Conservation (phyloP, 2,113 vertebrate genomes). For the Bombycilla garrulus region DNA sequence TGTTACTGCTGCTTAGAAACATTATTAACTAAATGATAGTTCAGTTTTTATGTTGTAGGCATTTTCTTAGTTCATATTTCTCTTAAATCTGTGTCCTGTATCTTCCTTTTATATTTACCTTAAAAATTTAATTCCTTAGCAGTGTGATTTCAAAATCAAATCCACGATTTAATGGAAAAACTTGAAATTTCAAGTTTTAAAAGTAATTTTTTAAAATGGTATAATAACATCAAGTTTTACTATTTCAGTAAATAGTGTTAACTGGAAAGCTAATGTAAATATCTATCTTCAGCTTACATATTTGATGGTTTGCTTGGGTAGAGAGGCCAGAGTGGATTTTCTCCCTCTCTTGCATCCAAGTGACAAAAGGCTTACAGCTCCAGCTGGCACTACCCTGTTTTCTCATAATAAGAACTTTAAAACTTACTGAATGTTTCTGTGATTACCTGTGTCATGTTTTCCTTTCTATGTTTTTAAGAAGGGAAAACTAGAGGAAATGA, state of each 20-base stretch:
- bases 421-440: background rate
- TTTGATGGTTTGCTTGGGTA: background rate
- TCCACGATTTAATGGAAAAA: background rate
- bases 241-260: background rate
- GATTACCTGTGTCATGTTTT: background rate
- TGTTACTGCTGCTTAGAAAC: background rate
- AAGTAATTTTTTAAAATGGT: background rate
- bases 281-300: background rate
- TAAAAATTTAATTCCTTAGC: background rate
- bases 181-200: background rate
- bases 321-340: background rate
- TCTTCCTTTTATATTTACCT: background rate
- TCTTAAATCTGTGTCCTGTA: background rate
- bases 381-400: background rate
- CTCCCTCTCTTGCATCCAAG: background rate
- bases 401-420: background rate
- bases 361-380: background rate
- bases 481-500: background rate
- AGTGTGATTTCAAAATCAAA: background rate
- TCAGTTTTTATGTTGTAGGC: background rate
- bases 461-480: background rate
- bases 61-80: background rate
- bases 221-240: background rate
- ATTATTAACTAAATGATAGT: background rate
- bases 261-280: background rate